Conservation (phyloP, 1,140 invertebrate species). For the Galleria mellonella region DNA sequence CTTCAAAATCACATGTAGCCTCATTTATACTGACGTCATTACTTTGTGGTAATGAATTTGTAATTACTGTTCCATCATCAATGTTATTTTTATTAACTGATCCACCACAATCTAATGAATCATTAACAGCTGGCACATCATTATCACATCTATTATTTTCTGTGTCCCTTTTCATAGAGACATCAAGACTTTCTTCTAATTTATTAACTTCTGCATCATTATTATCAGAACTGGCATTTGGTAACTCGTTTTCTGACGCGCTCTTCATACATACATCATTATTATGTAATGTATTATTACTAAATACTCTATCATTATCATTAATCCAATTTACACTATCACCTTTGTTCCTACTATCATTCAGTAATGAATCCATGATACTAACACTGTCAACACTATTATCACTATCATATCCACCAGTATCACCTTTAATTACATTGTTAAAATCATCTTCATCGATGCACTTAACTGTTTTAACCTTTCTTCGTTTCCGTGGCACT, state of each 20-base stretch:
- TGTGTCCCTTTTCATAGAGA: too few relatives aligned
- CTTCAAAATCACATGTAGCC: too few relatives aligned
- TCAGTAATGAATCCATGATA: neutral
- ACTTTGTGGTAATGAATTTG: too few relatives aligned
- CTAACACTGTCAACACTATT: conserved; percentile 6
- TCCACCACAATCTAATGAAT: conserved; percentile 4
- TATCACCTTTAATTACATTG: conserved; percentile 20
- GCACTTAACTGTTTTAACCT: conserved; percentile 27
- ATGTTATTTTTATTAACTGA: conserved; percentile 1
- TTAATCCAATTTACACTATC: conserved; percentile 5
- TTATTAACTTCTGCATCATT: conserved; percentile 6
- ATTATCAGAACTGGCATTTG: too few relatives aligned
- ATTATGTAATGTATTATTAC: too few relatives aligned
- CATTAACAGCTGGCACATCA: conserved; percentile 4
- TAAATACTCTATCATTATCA: conserved; percentile 9
- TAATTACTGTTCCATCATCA: too few relatives aligned
- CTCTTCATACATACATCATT: neutral
- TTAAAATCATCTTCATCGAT: conserved; percentile 24
- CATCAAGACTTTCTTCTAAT: conserved; percentile 5
- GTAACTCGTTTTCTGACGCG: too few relatives aligned
- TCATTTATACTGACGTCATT: too few relatives aligned
- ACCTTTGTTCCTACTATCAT: neutral
- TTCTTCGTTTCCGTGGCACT: conserved; percentile 35
- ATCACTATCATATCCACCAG: conserved; percentile 27
- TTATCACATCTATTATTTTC: conserved; percentile 10